Conservation (phyloP, 2,797 vertebrate species). For the Dromococcyx pavoninus region DNA sequence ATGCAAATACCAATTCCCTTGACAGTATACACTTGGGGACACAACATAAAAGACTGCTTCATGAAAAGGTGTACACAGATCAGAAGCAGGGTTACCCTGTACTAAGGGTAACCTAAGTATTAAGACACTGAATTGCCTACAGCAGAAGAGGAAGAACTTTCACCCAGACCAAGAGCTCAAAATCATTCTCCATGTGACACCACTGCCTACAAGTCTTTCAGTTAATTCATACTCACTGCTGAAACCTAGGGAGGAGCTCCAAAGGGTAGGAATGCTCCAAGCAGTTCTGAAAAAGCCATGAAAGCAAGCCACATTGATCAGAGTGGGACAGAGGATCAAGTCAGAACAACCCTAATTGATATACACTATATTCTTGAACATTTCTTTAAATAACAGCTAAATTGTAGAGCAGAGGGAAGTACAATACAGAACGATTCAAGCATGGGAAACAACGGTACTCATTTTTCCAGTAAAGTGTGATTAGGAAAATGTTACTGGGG, state of each 20-base stretch:
- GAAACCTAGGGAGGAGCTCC: neutral
- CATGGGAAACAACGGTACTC: neutral
- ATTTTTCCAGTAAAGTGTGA: neutral
- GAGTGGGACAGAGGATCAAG: neutral
- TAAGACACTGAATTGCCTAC: neutral
- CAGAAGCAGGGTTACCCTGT: neutral
- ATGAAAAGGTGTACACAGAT: neutral
- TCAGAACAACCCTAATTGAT: neutral
- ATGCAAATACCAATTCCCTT: neutral
- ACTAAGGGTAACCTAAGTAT: no score
- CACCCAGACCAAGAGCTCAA: neutral
- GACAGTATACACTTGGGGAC: neutral
- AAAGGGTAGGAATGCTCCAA: neutral
- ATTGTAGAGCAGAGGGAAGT: neutral
- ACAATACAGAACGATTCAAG: neutral
- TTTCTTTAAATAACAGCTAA: neutral
- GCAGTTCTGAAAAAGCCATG: neutral
- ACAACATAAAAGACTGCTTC: neutral
- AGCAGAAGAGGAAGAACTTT: neutral
- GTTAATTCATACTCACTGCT: neutral
- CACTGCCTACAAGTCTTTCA: neutral
- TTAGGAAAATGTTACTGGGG: neutral
- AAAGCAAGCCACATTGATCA: neutral
- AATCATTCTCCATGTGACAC: neutral
- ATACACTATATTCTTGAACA: fast-evolving